Evolutionary conservation across 2,113 vertebrate species (phyloP), one percentile per base, ranked within the genome.

Genomic region (Lycaon pictus): DNA sequence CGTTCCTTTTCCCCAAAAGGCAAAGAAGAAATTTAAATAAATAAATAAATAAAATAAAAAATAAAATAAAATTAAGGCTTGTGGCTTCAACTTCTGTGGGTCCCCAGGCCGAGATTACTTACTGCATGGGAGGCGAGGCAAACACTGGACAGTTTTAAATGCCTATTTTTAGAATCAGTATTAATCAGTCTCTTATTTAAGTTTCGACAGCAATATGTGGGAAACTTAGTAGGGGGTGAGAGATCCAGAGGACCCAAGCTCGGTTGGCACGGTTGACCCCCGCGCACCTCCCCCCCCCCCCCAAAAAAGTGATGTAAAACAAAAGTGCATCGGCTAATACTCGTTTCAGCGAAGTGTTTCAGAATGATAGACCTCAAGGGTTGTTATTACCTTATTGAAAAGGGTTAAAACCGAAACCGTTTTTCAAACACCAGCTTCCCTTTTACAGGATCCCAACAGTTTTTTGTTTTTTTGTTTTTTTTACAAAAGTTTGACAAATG

Each of bases 331-430:
- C 7, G 10, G 29, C 62, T 79, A 83, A 67, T 65, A 83, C 5
- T 69, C 62, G 65, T 79, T 86, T 86, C 76, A 71, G 96, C 63
- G 7, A 65, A 65, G 80, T 77, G 89, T 96, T 97, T 97, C 97
- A 97, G 15, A 88, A 96, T 85, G 88, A 95, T 51, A 81, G 76
- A 55, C 55, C 65, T 85, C 43, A 48, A 95, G 65, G 88, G 95
- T 96, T 35, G 95, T 96, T 32, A 89, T 87, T 63, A 97, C 83
- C 93, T 96, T 86, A 93, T 11, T 65, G 69, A 90, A 97, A 98
- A 94, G 95, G 93, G 96, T 97, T 97, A 97, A 98, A 98, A 97
- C 58, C 93, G 97, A 98, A 98, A 98, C 98, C 95, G 89, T 87
- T 93, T 93, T 94, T 93, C 79, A 95, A 97, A 97, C 83, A 89